Evolutionary conservation across 2,888 invertebrate genomes (phyloP).

Genomic region (Agrilus mali): DNA sequence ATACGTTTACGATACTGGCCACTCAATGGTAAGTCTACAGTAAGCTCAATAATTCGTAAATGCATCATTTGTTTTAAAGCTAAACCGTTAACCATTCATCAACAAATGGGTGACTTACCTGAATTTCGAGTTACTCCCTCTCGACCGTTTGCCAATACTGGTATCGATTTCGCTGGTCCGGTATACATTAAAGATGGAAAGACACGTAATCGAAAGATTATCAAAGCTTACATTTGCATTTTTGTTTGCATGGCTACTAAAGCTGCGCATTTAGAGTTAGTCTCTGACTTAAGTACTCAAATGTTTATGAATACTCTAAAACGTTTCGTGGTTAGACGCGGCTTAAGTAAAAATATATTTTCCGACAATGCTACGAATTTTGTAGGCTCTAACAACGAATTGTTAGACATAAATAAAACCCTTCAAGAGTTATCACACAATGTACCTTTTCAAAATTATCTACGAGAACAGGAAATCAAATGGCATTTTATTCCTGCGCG

Average conservation of each 20-base stretch:
- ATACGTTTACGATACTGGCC: constrained; percentile 8
- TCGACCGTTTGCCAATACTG: constrained; percentile 15
- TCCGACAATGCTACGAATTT: constrained; percentile 13
- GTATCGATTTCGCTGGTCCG: constrained; percentile 20
- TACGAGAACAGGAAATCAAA: constrained; percentile 1
- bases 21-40: constrained; percentile 3
- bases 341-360: constrained; percentile 2
- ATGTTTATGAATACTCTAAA: constrained; percentile 9
- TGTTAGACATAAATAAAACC: constrained; percentile 1
- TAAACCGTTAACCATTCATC: constrained; percentile 1
- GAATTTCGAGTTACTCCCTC: constrained; percentile 11
- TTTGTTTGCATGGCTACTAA: constrained; percentile 19
- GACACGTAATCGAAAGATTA: constrained; percentile 7
- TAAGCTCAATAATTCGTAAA: constrained; percentile 4
- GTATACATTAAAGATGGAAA: constrained; percentile 12
- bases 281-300: constrained; percentile 9
- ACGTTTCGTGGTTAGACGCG: constrained; percentile 10
- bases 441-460: neutral
- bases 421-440: neutral
- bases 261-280: constrained; percentile 13
- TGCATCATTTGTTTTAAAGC: constrained; percentile 7
- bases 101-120: constrained; percentile 20
- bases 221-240: constrained; percentile 9
- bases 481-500: constrained; percentile 8
- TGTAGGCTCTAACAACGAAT: constrained; percentile 9